Base-by-base conservation (phyloP, 1,140 invertebrate species). In the Lucilia sericata region DNA sequence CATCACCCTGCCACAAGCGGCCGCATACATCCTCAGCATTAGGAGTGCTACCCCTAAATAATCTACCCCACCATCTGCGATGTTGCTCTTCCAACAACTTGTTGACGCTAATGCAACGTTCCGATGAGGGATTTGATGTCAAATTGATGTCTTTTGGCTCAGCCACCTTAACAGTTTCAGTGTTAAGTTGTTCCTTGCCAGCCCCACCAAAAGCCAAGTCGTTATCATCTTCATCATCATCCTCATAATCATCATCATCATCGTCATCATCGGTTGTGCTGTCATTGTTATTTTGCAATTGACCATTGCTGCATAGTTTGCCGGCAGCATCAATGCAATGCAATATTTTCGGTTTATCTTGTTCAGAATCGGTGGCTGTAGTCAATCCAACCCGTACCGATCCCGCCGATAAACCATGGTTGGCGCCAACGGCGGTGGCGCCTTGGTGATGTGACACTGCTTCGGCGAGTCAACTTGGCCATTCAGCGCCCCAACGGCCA, bases 401-500 rank as follows among this genome's bases (percentile, higher is more conserved):
- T 84, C 60, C 47, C 83, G 84, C 60, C 74, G 85, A 86, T 84
- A 83, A 83, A 70, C 85, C 85, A 42, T 60, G 47, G 80, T 82
- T n/a, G 81, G 86, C 83, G 76, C 65, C 83, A 30, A 30, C 25
- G 80, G 55, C 25, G 82, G 86, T 82, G 86, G 80, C 80, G 78
- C 83, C 84, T 85, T 83, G 91, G 91, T 92, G 91, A 90, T 30
- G 25, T 30, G 25, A 92, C 93, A 91, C 93, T 91, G 90, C 92
- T 92, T 91, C 92, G 93, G 93, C 95, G 96, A 97, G 96, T 97
- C 96, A 97, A 96, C 96, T 97, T 92, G 96, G 96, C 96, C 96
- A 97, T 92, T 97, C 96, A 91, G 94, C 94, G 91, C 96, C 96
- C 96, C 96, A 97, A 86, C 96, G 94, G 89, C 95, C 95, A 88